Conservation (phyloP, 1,140 invertebrate species). For the Anoplolepis gracilipes region DNA sequence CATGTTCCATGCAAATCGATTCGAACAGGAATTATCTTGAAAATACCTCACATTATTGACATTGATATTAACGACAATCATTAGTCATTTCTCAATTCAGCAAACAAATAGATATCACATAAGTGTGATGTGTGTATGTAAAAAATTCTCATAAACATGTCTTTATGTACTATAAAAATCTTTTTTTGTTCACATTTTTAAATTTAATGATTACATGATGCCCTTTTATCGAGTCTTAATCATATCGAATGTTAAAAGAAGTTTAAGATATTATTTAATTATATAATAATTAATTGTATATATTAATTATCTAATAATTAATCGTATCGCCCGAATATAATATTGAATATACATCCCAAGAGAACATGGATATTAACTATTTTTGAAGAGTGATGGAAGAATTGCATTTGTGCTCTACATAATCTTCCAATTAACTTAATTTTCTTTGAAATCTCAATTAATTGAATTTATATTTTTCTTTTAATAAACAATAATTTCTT, state of each 20-base stretch:
- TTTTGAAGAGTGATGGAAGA: neutral
- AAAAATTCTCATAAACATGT: no score
- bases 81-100: conserved; percentile 2
- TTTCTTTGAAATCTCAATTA: neutral
- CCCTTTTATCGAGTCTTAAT: no score
- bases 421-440: neutral
- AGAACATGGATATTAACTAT: neutral
- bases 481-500: neutral
- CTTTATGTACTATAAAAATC: no score
- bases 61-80: conserved; percentile 11
- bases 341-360: neutral
- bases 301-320: no score
- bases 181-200: conserved; percentile 19
- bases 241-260: conserved; percentile 32
- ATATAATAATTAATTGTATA: no score
- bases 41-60: neutral
- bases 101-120: conserved; percentile 11
- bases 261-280: no score
- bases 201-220: no score
- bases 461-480: neutral
- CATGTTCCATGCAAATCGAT: neutral
- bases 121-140: neutral
- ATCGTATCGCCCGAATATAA: neutral
- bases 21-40: neutral
- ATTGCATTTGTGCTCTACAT: neutral